Base-by-base conservation (phyloP, 2,797 vertebrate species). In the Gymnopithys bicolor region DNA sequence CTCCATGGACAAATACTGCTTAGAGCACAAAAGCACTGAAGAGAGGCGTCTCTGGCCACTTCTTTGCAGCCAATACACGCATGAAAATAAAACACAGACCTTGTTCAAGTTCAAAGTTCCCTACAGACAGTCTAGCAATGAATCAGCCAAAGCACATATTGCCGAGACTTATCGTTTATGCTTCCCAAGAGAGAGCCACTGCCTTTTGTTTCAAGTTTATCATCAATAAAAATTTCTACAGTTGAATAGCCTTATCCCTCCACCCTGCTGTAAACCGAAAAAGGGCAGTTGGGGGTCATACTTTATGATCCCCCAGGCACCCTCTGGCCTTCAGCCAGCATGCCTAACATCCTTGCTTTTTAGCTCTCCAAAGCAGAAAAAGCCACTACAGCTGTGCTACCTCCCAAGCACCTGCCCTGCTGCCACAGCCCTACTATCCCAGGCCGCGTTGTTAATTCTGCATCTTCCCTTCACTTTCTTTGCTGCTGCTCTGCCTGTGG, bases 211-310 rank as follows among this genome's bases (percentile, higher is more conserved):
- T 69, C 75, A 68, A 78, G 79, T 76, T 84, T 77, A 82, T 69
- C 83, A 94, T 49, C 95, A 91, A 93, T 89, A 95, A 94, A 95
- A 94, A 70, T 74, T 90, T 88, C 58, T 60, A 43, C 56, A 76
- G 74, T 13, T 71, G 49, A 92, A 89, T 0, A 43, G 71, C 33
- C 68, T 71, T 71, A 89, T 46, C 46, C 77, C 22, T 89, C 67
- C n/a, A 59, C 59, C 52, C 80, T 48, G 32, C 77, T 75, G 33
- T 62, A 84, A 74, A 83, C 11, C 84, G 67, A 63, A 46, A 28
- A 83, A 95, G 58, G 89, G 81, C 70, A 92, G 12, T 0, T 70
- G 41, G 23, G 35, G 52, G 53, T 85, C 87, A 52, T 30, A 46
- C 48, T 89, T 85, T 91, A 93, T 3, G 48, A 93, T 64, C 25